Percentiles rank a stretch among this genome's conserved stretches.
Evolutionary conservation across 2,113 vertebrate genomes (phyloP).

Genomic region (Thomomys bottae): DNA sequence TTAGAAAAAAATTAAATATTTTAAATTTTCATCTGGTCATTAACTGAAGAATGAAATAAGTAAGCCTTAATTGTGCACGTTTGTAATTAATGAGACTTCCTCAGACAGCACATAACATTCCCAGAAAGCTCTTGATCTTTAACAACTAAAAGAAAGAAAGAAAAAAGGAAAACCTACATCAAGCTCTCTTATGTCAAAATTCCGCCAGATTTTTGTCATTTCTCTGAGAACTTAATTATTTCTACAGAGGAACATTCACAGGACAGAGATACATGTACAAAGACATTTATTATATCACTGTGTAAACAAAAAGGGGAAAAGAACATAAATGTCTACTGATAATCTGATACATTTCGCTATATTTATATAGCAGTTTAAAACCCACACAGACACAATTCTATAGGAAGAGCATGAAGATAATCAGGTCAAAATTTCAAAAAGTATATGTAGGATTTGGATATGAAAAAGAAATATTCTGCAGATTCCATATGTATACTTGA

Average conservation of each 20-base stretch:
- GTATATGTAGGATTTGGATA: not conserved
- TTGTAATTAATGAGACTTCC: not conserved
- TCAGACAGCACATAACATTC: not conserved
- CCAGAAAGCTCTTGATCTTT: not conserved
- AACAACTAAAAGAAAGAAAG: not conserved
- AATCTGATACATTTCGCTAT: not conserved
- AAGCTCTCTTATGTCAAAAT: not conserved
- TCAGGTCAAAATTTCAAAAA: not conserved
- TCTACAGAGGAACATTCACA: not conserved
- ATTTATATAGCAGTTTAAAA: not conserved
- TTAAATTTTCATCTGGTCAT: not conserved
- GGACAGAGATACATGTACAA: not conserved
- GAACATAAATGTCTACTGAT: not conserved
- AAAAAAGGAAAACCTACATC: not conserved
- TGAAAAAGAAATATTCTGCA: not conserved
- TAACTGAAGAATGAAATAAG: too few relatives aligned
- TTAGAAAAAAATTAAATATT: not conserved
- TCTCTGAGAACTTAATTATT: not conserved
- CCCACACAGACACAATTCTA: too few relatives aligned
- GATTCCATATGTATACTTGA: not conserved
- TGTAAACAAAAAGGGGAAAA: not conserved
- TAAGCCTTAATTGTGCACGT: not conserved
- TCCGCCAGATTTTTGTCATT: not conserved
- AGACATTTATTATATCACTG: not conserved
- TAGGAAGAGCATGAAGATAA: not conserved